These are phyloP conservation scores for Paratrypauchen microcephalus DNA, from an alignment of 2,797 vertebrate genomes.

Conservation along the genomic window DNA sequence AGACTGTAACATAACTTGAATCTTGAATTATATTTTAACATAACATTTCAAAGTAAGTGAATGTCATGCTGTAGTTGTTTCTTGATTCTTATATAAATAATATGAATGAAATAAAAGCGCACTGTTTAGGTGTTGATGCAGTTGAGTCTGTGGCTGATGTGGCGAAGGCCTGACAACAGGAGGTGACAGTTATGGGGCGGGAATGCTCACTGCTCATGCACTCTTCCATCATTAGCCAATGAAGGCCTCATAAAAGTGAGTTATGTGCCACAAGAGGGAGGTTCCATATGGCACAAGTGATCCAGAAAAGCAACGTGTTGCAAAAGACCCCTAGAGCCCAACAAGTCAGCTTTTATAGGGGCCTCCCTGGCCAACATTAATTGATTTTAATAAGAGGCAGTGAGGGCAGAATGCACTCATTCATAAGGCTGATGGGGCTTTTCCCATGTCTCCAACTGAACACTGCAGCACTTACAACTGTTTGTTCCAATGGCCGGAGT, in stretches of 20 bases:
- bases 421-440: slow-evolving; percentile 74
- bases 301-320: slow-evolving; percentile 77
- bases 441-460: slow-evolving; percentile 68
- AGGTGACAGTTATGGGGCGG: slow-evolving; percentile 64
- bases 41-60: too few relatives aligned
- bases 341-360: slow-evolving; percentile 75
- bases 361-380: slow-evolving; percentile 73
- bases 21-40: too few relatives aligned
- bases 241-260: slow-evolving; percentile 77
- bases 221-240: slow-evolving; percentile 78
- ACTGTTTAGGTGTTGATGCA: slow-evolving; percentile 38
- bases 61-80: neutral
- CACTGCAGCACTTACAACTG: slow-evolving; percentile 76
- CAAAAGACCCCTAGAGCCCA: slow-evolving; percentile 74
- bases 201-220: slow-evolving; percentile 64
- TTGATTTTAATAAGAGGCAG: slow-evolving; percentile 81
- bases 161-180: slow-evolving; percentile 46
- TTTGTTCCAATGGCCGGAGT: slow-evolving; percentile 76
- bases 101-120: neutral
- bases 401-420: slow-evolving; percentile 74
- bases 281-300: slow-evolving; percentile 80
- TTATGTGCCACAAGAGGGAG: slow-evolving; percentile 75
- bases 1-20: too few relatives aligned
- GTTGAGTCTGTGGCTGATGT: slow-evolving; percentile 42
- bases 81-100: neutral